Base-by-base conservation (phyloP, 2,888 invertebrate species). In the Leptogaster cylindrica region DNA sequence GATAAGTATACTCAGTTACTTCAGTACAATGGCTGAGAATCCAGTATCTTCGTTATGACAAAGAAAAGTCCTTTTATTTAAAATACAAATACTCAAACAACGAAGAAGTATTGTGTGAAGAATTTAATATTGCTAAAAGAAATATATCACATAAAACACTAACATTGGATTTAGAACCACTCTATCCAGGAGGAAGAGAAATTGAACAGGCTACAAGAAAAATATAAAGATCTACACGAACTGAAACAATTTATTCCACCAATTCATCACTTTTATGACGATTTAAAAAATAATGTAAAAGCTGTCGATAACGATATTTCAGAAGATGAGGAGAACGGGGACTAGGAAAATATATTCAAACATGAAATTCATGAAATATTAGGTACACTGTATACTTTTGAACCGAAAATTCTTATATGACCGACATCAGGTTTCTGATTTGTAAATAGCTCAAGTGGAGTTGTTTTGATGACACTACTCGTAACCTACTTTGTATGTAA, bases 51-150 rank as follows among this genome's bases (percentile, higher is more conserved):
- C 6, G 44, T 7, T 44, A 44, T 12, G 16, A 7, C 44, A 2
- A 44, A 7, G 8, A 5, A 44, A 4, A 18, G 2, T 18, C 44
- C 3, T 44, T 44, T 44, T 16, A 3, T 3, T 16, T 44, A 7
- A 44, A 44, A 44, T 44, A 44, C 12, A 44, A 44, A 44, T 44
- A 44, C 16, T 44, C 44, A 14, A 44, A 3, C n/a, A 44, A 44
- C 16, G 16, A 44, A 4, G 12, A 44, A 7, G 44, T 44, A 14
- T 4, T 7, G 3, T 44, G 14, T 44, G 6, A 44, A 7, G 16
- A 44, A 44, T n/a, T 44, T 14, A 18, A 44, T 31, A 31, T 31
- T 31, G 31, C 31, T 31, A 31, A 31, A 31, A 31, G 31, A 8
- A 31, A 31, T 8, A 31, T 31, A 31, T 31, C 31, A 31, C 31